Evolutionary conservation across 2,113 vertebrate species (phyloP).

Genomic region (Nesoenas mayeri): DNA sequence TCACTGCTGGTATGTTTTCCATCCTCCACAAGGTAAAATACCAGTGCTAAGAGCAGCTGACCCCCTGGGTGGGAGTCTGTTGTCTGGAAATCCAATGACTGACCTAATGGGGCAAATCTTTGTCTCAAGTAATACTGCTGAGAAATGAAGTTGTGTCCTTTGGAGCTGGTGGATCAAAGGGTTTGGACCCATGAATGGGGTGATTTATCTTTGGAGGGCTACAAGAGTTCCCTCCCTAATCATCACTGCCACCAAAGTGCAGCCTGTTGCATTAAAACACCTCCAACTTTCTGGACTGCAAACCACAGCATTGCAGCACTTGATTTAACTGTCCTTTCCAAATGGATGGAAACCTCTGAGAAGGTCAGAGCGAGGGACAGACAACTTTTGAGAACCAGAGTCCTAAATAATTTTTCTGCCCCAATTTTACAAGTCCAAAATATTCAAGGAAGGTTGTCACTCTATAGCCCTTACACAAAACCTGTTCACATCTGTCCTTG

Average conservation of each 20-base stretch:
- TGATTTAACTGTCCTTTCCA: neutral
- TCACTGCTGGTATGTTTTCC: neutral
- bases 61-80: neutral
- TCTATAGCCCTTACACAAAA: neutral
- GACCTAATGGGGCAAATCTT: neutral
- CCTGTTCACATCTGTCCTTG: neutral
- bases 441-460: neutral
- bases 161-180: neutral
- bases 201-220: neutral
- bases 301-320: accelerated
- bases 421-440: neutral
- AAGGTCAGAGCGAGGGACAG: neutral
- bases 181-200: accelerated
- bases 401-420: neutral
- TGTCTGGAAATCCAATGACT: neutral
- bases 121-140: neutral
- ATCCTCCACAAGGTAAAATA: conserved; percentile 19
- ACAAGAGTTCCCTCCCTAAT: accelerated
- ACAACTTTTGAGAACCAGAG: neutral
- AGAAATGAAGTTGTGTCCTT: neutral
- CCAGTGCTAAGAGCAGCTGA: neutral
- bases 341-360: neutral
- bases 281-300: accelerated
- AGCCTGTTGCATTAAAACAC: neutral
- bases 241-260: neutral